Evolutionary conservation across 2,113 vertebrate genomes (phyloP).

Genomic region (Microcebus griseorufus): DNA sequence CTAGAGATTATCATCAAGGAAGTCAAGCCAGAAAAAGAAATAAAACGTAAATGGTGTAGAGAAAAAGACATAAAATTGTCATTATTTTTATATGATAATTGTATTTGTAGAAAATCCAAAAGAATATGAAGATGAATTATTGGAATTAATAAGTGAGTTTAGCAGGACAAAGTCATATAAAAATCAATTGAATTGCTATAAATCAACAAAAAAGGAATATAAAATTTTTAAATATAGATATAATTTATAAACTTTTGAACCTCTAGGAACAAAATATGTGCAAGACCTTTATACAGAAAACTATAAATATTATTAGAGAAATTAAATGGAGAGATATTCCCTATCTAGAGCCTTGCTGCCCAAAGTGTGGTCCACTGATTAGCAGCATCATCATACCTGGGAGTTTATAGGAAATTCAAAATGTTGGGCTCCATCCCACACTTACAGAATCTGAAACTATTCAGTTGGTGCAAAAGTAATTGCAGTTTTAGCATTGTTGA

Average conservation of each 20-base stretch:
- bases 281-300: constrained; percentile 61
- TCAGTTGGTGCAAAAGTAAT: too few species aligned
- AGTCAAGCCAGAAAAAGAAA: constrained; percentile 44
- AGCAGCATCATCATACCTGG: neutral
- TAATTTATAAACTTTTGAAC: constrained; percentile 69
- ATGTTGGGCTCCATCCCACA: neutral
- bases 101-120: constrained; percentile 64
- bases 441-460: neutral
- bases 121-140: constrained; percentile 54
- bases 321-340: neutral
- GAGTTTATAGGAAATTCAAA: neutral
- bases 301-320: constrained; percentile 56
- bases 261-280: constrained; percentile 40
- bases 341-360: neutral
- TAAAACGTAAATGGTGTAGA: constrained; percentile 40
- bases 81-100: constrained; percentile 57
- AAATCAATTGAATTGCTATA: constrained; percentile 60
- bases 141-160: constrained; percentile 56
- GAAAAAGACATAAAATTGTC: constrained; percentile 56
- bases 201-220: constrained; percentile 63
- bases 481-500: too few species aligned
- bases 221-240: constrained; percentile 59
- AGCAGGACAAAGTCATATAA: constrained; percentile 57
- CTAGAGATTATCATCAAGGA: constrained; percentile 14
- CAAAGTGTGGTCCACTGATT: neutral